Conservation (phyloP, 2,113 vertebrate genomes). For the Gallinago paraguaiae region DNA sequence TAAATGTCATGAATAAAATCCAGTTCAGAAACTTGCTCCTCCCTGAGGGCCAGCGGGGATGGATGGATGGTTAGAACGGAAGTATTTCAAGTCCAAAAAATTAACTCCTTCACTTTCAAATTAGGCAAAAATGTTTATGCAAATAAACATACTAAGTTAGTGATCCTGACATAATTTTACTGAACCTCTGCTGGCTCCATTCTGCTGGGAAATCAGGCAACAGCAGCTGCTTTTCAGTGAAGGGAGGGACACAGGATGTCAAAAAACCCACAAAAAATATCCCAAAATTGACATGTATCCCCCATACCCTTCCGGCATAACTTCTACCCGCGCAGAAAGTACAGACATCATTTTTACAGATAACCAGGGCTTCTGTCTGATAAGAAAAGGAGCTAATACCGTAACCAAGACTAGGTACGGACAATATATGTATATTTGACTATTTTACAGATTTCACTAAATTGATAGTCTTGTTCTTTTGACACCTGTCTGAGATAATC, state of each 20-base stretch:
- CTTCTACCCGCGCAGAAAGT: neutral
- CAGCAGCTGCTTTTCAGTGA: neutral
- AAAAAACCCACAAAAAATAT: neutral
- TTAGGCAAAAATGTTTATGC: neutral
- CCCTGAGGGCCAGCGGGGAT: neutral
- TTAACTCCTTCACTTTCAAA: neutral
- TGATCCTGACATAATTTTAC: neutral
- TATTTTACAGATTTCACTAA: neutral
- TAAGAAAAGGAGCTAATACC: neutral
- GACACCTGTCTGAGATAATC: conserved; percentile 27
- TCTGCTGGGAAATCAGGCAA: neutral
- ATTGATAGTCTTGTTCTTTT: conserved; percentile 7
- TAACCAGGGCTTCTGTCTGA: neutral
- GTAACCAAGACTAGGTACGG: neutral
- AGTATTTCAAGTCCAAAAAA: neutral
- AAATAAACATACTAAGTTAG: neutral
- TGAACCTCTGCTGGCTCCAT: neutral
- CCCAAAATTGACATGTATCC: neutral
- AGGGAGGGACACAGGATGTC: neutral
- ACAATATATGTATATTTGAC: neutral
- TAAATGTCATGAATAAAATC: neutral
- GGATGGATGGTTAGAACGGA: neutral
- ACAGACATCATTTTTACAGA: neutral
- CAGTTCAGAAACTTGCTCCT: neutral
- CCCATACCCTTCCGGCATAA: neutral